Percentiles rank a stretch among this genome's conserved stretches.
These are phyloP conservation scores for Eulemur coronatus DNA, from an alignment of 2,797 vertebrate genomes.

Conservation along the genomic window DNA sequence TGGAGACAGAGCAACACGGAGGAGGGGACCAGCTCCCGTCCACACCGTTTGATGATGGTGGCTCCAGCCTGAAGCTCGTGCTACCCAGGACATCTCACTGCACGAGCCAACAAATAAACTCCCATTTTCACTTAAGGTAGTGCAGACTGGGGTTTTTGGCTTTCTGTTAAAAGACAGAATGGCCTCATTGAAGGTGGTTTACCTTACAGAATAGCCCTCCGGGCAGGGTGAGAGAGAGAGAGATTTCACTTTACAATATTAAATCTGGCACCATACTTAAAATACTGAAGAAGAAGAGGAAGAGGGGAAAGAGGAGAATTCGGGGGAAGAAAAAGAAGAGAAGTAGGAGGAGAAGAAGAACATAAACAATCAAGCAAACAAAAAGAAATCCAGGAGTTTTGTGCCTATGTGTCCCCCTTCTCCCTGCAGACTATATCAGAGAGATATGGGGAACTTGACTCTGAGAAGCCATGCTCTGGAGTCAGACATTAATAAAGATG, in stretches of 20 bases:
- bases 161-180: neutral
- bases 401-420: rapidly evolving
- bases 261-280: neutral
- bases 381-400: neutral
- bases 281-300: neutral
- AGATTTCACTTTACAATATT: neutral
- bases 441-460: neutral
- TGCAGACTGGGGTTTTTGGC: neutral
- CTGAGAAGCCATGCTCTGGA: neutral
- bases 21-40: neutral
- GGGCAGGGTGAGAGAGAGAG: too few relatives aligned
- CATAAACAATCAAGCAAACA: neutral
- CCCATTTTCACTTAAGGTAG: neutral
- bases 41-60: rapidly evolving
- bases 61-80: neutral
- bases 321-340: neutral
- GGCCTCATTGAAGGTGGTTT: neutral
- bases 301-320: neutral
- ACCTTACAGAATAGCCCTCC: neutral
- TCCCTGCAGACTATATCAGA: neutral
- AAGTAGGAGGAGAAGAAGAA: neutral
- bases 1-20: neutral
- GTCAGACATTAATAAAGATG: slow-evolving; percentile 20
- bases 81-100: neutral
- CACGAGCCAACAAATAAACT: neutral